Evolutionary conservation across 2,797 vertebrate genomes (phyloP).

Genomic region (Chiloscyllium punctatum): DNA sequence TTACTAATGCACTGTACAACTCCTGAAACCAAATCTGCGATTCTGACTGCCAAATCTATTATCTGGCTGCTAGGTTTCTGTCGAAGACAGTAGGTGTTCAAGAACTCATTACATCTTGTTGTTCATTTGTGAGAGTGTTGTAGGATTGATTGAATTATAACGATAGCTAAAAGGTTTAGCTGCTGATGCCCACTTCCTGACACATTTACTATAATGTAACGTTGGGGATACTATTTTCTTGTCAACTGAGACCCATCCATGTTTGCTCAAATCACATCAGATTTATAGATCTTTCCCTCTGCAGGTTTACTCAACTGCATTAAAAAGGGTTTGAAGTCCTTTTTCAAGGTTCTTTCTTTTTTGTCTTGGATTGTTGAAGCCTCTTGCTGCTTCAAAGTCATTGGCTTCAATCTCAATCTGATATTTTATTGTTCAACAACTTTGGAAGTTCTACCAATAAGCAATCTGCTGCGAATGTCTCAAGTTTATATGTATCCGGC

Average conservation of each 20-base stretch:
- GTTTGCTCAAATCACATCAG: not conserved
- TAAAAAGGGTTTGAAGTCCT: not conserved
- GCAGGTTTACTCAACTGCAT: not conserved
- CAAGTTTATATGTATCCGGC: not conserved
- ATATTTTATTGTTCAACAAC: not conserved
- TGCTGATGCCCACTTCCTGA: not conserved
- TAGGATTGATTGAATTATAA: not conserved
- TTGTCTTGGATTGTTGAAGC: not conserved
- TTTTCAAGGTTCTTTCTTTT: not conserved
- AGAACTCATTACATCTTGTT: not conserved
- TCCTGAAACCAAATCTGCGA: not conserved
- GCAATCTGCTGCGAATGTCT: not conserved
- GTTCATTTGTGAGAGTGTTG: not conserved
- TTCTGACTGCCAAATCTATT: not conserved
- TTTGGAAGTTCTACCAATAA: not conserved
- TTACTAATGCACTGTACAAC: not conserved
- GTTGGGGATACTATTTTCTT: not conserved
- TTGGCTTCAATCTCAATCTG: not conserved
- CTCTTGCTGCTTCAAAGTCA: not conserved
- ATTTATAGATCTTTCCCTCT: not conserved
- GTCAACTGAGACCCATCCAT: not conserved
- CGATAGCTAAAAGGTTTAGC: not conserved
- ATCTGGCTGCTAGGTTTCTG: not conserved
- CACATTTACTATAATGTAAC: not conserved
- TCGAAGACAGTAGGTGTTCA: not conserved